A percentile compares a stretch with the other conserved stretches of the same genome.
Evolutionary conservation across 1,140 invertebrate genomes (phyloP).

Genomic region (Triops longicaudatus): DNA sequence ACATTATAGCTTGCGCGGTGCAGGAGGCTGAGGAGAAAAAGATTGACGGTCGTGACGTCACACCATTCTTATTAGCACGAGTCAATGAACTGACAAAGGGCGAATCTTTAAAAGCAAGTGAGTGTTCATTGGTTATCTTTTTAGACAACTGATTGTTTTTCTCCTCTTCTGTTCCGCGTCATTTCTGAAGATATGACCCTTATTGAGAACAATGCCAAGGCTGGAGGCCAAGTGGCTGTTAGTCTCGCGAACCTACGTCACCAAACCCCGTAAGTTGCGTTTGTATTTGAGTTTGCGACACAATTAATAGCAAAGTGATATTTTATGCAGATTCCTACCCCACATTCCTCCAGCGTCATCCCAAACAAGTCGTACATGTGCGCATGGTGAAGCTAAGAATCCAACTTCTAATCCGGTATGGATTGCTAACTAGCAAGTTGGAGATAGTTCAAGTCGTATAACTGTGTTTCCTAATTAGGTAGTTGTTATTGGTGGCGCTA

Average conservation of each 20-base stretch:
- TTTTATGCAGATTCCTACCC: conserved; percentile 1
- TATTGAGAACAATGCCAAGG: conserved; percentile 81
- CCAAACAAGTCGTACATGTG: background rate
- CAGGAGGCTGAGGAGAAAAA: conserved; percentile 49
- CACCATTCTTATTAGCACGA: conserved; percentile 75
- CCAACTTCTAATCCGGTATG: background rate
- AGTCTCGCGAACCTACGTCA: conserved; percentile 43
- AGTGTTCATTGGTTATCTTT: background rate
- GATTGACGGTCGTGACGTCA: conserved; percentile 79
- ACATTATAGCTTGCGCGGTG: conserved; percentile 64
- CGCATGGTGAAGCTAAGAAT: background rate
- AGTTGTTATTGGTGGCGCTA: conserved; percentile 76
- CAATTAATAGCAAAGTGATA: no score
- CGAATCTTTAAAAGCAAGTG: conserved; percentile 69
- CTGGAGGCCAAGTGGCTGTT: conserved; percentile 73
- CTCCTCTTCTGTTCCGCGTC: conserved; percentile 25
- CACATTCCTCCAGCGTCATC: background rate
- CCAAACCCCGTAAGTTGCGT: background rate
- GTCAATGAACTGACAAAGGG: conserved; percentile 70
- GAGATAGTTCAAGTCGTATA: background rate
- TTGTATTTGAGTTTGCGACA: background rate
- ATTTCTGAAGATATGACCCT: conserved; percentile 65
- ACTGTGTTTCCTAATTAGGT: conserved; percentile 45
- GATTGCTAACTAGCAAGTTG: background rate
- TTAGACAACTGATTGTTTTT: background rate